A percentile compares a stretch with the other conserved stretches of the same genome.
These are phyloP conservation scores for Liasis olivaceus DNA, from an alignment of 2,797 vertebrate genomes.

Conservation along the genomic window DNA sequence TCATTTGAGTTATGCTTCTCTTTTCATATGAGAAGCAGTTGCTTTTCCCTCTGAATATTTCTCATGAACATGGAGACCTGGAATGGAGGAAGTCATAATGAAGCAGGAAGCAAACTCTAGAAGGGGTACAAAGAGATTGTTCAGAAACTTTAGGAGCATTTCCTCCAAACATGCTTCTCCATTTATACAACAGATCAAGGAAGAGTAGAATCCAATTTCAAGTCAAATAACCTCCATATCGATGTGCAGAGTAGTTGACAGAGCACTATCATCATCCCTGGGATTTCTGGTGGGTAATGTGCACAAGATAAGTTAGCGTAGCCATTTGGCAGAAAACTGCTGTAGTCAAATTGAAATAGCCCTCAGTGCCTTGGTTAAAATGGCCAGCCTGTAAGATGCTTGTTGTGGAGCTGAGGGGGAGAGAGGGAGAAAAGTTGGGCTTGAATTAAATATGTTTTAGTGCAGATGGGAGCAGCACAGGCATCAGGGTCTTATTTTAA, in stretches of 20 bases:
- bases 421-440: conserved; percentile 45
- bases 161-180: conserved; percentile 66
- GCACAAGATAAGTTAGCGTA: conserved; percentile 70
- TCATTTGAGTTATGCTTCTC: conserved; percentile 69
- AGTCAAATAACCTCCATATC: conserved; percentile 79
- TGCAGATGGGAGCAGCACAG: conserved; percentile 46
- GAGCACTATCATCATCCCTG: conserved; percentile 71
- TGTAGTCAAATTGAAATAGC: conserved; percentile 78
- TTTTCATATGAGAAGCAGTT: conserved; percentile 52
- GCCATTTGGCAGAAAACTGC: conserved; percentile 76
- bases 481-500: conserved; percentile 72
- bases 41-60: conserved; percentile 71
- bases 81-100: conserved; percentile 35
- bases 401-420: conserved; percentile 48
- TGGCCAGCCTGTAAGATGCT: conserved; percentile 65
- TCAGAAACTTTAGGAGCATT: conserved; percentile 71
- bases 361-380: conserved; percentile 73
- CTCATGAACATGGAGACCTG: conserved; percentile 50
- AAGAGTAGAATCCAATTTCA: conserved; percentile 79
- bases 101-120: conserved; percentile 58
- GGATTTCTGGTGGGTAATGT: conserved; percentile 77
- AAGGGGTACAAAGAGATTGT: conserved; percentile 27
- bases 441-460: conserved; percentile 67
- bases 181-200: conserved; percentile 76
- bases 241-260: conserved; percentile 69